phyloP scores from a whole-genome alignment of 1,140 invertebrate genomes.

The Camponotus pennsylvanicus region DNA sequence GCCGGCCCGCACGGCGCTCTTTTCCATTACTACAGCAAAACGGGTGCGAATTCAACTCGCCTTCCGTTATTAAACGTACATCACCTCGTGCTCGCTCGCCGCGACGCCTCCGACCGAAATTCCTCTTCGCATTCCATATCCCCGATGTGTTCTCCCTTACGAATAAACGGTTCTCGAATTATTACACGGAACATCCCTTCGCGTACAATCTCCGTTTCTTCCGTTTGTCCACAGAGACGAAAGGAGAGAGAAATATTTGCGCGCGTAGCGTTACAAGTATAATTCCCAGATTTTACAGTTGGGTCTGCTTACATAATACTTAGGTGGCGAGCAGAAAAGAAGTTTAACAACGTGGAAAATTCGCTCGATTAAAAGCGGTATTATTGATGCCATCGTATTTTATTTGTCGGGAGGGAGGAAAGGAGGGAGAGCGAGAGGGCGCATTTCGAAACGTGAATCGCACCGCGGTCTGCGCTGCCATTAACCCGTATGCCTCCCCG shows the following conservation, averaged over 20 bases:
- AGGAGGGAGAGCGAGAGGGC: too few relatives aligned
- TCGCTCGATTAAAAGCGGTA: slow-evolving; percentile 28
- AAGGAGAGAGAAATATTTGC: neutral
- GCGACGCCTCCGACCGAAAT: slow-evolving; percentile 64
- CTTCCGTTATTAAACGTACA: slow-evolving; percentile 77
- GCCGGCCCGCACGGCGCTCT: slow-evolving; percentile 6
- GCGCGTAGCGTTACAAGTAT: neutral
- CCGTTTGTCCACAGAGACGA: neutral
- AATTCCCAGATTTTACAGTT: neutral
- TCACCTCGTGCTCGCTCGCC: slow-evolving; percentile 52
- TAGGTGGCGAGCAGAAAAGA: neutral
- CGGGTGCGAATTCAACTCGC: slow-evolving; percentile 13
- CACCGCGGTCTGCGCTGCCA: slow-evolving; percentile 17
- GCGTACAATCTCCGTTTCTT: neutral
- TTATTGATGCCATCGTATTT: neutral
- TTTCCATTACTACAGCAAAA: slow-evolving; percentile 52
- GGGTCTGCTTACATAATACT: neutral
- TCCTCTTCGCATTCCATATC: slow-evolving; percentile 68
- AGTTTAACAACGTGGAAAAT: slow-evolving; percentile 29
- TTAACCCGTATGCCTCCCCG: slow-evolving; percentile 60
- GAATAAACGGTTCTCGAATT: slow-evolving; percentile 55
- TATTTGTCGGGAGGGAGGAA: neutral
- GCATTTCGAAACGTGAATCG: slow-evolving; percentile 17
- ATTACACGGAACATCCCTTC: slow-evolving; percentile 25
- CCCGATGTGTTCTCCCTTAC: slow-evolving; percentile 26